Base-by-base conservation (phyloP, 2,888 invertebrate genomes). In the Linhomoeus sp. region DNA sequence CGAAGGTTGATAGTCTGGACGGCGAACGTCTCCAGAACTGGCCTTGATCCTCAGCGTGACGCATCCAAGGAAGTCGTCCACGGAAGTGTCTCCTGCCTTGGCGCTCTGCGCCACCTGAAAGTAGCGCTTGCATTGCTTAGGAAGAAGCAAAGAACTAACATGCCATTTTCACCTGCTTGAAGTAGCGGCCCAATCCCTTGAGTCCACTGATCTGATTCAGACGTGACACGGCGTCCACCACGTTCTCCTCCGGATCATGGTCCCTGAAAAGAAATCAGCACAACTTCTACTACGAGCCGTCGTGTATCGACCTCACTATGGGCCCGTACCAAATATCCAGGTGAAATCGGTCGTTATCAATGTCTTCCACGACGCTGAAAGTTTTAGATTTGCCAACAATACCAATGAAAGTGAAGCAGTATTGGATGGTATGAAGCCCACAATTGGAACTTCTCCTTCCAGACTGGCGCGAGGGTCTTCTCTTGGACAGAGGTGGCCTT, bases 401-500 rank as follows among this genome's bases (percentile, higher is more conserved):
- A n/a, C n/a, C n/a, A n/a, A n/a, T n/a, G n/a, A 43, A 19, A 22
- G 25, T n/a, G n/a, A n/a, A n/a, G n/a, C n/a, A n/a, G n/a, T n/a
- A n/a, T n/a, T n/a, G n/a, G n/a, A 7, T 20, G 17, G 3, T 14
- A 23, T 17, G 24, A 12, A 50, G 79, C 85, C 82, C 73, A 88
- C 88, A 90, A 87, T 74, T 85, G 77, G 65, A 92, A 92, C 63
- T 84, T 86, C 70, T 92, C 92, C 64, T 85, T 84, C 92, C 92
- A 92, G 58, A 81, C 78, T 2, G 92, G 92, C 60, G 83, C 85
- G 50, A 92, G 77, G 0, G 87, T 88, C 67, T 86, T 25, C 12
- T 22, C 59, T 86, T 83, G 79, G 50, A 94, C 90, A 53, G 81
- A 79, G 45, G 90, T 90, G 48, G 87, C 87, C 50, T 85, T 77